A percentile compares a stretch with the other conserved stretches of the same genome.
phyloP scores from a whole-genome alignment of 2,797 vertebrate species.

The Lerista edwardsae region DNA sequence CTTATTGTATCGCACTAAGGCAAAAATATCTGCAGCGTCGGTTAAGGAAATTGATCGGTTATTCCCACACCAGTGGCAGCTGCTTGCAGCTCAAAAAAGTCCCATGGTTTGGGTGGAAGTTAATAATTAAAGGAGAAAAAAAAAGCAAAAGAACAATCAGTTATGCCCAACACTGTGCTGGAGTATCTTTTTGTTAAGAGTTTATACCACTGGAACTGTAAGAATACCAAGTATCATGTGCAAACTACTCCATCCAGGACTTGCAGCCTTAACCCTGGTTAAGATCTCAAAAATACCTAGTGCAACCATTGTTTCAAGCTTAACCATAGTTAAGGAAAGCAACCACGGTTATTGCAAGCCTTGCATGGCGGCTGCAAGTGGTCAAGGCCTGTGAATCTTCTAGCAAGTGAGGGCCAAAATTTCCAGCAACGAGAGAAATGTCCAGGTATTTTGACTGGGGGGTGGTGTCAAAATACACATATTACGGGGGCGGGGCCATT shows the following conservation, averaged over 20 bases:
- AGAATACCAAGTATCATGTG: not conserved
- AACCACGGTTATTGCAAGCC: not conserved
- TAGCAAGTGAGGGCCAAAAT: not conserved
- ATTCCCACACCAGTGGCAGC: not conserved
- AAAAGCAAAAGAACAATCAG: not conserved
- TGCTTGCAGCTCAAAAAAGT: not conserved
- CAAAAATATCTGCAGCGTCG: slow-evolving; percentile 92
- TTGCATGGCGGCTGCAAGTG: not conserved
- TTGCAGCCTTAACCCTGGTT: not conserved
- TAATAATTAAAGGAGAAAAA: not conserved
- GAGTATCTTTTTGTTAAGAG: not conserved
- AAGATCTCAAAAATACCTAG: not conserved
- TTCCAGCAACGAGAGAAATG: too few species aligned
- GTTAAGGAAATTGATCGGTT: slow-evolving; percentile 73
- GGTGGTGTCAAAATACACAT: too few species aligned
- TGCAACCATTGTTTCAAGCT: not conserved
- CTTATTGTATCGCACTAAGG: slow-evolving; percentile 96
- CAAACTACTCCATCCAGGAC: not conserved
- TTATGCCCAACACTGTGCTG: not conserved
- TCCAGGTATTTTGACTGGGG: too few species aligned
- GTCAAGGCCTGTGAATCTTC: not conserved
- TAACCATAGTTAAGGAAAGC: not conserved
- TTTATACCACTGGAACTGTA: too few species aligned
- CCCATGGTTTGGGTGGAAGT: not conserved
- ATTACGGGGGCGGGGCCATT: too few species aligned